Percentiles rank a stretch among this genome's conserved stretches.
Evolutionary conservation across 2,113 vertebrate genomes (phyloP).

Genomic region (Clarias magur): DNA sequence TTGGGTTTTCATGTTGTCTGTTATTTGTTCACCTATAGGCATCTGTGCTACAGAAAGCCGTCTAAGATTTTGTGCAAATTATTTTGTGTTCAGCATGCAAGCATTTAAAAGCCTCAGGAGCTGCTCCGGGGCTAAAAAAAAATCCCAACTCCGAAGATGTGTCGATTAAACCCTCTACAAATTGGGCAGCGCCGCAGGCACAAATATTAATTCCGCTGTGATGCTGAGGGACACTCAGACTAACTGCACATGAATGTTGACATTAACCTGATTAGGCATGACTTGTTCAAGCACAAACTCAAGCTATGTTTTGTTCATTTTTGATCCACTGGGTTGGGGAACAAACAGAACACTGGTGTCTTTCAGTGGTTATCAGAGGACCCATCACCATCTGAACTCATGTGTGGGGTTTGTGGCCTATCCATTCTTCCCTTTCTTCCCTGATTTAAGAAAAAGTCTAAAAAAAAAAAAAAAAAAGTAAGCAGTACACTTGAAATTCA

Average conservation of each 20-base stretch:
- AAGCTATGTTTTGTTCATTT: slow-evolving; percentile 19
- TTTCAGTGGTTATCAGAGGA: slow-evolving; percentile 36
- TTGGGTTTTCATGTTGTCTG: neutral
- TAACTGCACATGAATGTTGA: slow-evolving; percentile 42
- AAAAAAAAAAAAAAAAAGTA: too few relatives aligned
- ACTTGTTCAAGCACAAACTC: slow-evolving; percentile 37
- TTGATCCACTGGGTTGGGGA: slow-evolving; percentile 24
- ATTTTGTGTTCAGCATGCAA: neutral
- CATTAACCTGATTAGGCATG: slow-evolving; percentile 43
- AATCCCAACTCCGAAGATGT: slow-evolving; percentile 41
- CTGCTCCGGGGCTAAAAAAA: slow-evolving; percentile 16
- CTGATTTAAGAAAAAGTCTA: neutral
- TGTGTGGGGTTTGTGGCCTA: neutral
- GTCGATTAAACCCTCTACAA: slow-evolving; percentile 37
- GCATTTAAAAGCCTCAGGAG: neutral
- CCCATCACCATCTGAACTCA: slow-evolving; percentile 4
- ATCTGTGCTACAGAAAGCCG: neutral
- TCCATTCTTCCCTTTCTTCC: neutral
- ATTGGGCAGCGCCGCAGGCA: slow-evolving; percentile 34
- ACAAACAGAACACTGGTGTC: slow-evolving; percentile 2
- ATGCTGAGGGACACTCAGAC: slow-evolving; percentile 22
- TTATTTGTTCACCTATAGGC: neutral
- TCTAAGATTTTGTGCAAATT: neutral
- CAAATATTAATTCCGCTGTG: slow-evolving; percentile 32
- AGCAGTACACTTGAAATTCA: neutral